Evolutionary conservation across 2,797 vertebrate genomes (phyloP).

Genomic region (Dipus sagitta): DNA sequence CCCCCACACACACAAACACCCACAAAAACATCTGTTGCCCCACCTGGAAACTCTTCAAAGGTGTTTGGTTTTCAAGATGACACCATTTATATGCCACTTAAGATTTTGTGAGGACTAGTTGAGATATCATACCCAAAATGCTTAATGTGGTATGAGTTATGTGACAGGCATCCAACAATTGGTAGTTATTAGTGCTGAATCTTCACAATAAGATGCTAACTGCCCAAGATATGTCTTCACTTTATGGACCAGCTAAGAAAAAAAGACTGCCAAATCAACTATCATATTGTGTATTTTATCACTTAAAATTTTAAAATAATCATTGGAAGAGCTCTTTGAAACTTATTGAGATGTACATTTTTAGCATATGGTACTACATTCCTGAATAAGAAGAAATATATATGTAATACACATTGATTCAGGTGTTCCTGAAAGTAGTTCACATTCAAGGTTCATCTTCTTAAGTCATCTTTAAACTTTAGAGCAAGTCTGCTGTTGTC

Average conservation of each 20-base stretch:
- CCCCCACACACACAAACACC: not conserved
- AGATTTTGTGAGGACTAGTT: not conserved
- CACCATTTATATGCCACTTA: not conserved
- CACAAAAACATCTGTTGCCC: not conserved
- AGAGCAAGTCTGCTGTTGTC: not conserved
- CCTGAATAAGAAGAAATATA: not conserved
- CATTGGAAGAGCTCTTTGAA: slow-evolving; percentile 19
- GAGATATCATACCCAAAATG: not conserved
- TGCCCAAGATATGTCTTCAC: not conserved
- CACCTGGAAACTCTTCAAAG: slow-evolving; percentile 11
- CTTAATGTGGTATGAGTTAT: not conserved
- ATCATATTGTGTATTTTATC: not conserved
- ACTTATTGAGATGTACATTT: not conserved
- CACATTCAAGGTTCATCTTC: not conserved
- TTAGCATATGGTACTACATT: not conserved
- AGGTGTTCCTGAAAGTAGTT: not conserved
- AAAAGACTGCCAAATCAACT: not conserved
- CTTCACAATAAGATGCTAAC: not conserved
- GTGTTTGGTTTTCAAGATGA: not conserved
- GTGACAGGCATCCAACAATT: not conserved
- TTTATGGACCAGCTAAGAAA: not conserved
- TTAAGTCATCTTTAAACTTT: not conserved
- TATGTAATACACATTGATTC: not conserved
- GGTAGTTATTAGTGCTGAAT: not conserved
- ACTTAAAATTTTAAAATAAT: not conserved